Percentiles rank a stretch among this genome's conserved stretches.
phyloP scores from a whole-genome alignment of 2,888 invertebrate species.

The Tricholauxania praeusta region DNA sequence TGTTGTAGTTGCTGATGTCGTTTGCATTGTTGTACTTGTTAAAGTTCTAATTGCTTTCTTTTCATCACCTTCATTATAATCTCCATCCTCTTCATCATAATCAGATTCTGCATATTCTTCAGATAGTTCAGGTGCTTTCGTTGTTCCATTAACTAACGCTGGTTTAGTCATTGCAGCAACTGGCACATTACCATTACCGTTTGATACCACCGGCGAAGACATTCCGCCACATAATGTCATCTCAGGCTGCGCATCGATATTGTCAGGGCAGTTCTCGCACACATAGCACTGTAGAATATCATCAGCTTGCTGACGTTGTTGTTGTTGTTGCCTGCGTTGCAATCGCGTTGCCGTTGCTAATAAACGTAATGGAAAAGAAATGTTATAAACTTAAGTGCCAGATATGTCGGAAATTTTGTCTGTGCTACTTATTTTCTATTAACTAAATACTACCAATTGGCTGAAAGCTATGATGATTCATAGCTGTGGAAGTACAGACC shows the following conservation, averaged over 20 bases:
- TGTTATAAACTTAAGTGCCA: too few species aligned
- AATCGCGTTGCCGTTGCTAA: background rate
- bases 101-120: constrained; percentile 11
- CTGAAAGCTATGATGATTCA: too few species aligned
- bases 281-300: constrained; percentile 56
- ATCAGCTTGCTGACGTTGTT: constrained; percentile 29
- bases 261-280: constrained; percentile 55
- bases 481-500: too few species aligned
- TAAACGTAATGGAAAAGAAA: too few species aligned
- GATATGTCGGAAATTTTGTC: too few species aligned
- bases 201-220: background rate
- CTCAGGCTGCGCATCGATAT: constrained; percentile 37
- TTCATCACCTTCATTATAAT: background rate
- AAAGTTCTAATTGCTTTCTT: background rate
- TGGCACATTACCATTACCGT: too few species aligned
- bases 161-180: background rate
- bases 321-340: background rate
- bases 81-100: background rate
- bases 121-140: background rate
- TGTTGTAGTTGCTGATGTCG: background rate
- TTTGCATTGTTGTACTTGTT: background rate
- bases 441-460: too few species aligned
- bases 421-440: too few species aligned
- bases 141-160: background rate
- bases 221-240: constrained; percentile 44